Base-by-base conservation (phyloP, 2,888 invertebrate species). In the Galerucella calmariensis region DNA sequence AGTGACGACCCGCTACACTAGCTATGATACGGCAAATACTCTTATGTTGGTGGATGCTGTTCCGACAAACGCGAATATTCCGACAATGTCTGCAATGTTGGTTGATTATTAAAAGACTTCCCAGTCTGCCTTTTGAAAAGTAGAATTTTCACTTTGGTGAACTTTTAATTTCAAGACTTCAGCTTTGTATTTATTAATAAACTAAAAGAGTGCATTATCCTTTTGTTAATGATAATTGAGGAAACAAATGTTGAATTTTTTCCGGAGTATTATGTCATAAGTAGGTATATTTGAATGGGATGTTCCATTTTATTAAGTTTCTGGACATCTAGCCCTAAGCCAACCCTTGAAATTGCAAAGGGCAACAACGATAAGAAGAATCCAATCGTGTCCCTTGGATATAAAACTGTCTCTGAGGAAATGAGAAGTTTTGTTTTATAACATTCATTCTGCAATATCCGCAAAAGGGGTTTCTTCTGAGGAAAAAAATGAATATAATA, bases 291-390 rank as follows among this genome's bases (percentile, higher is more conserved):
- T 70, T 85, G 84, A 85, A 86, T 86, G 85, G 85, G 84, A 41
- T 8, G 35, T 41, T 41, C 83, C 83, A 84, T 85, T 85, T 83
- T 83, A 86, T 84, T 84, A 83, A 84, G 84, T 81, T 83, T 80
- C 82, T 82, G 83, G 84, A 84, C 84, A 82, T 82, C 84, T 82
- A 79, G 81, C 79, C 80, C 77, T 82, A 83, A 85, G 72, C 82
- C 82, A 81, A 84, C 84, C 84, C 84, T 81, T 83, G 84, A 84
- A 84, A 85, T 85, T 84, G 83, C 84, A 81, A 41, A 79, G 77
- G 81, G 75, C 79, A 79, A 80, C 81, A 80, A 79, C 76, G 75
- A 74, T 71, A 71, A 67, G 80, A 78, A 77, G 80, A 78, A 77
- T 79, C 78, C 78, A 75, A 81, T 81, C 76, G 81, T 81, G 78